Evolutionary conservation across 2,797 vertebrate species (phyloP).

Genomic region (Simalia tracyae): DNA sequence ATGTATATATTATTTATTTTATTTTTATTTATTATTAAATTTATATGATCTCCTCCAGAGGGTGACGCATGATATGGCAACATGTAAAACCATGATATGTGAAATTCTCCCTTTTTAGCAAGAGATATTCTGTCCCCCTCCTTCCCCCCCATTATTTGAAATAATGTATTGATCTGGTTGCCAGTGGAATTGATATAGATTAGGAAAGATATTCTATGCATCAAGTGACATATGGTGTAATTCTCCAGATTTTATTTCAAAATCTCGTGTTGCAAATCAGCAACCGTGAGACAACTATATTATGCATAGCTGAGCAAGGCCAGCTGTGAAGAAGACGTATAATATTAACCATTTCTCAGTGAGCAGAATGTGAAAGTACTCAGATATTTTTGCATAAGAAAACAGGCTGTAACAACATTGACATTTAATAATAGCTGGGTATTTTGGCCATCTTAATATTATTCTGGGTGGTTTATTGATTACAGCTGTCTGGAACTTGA

Average conservation of each 20-base stretch:
- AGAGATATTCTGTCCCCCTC: not conserved
- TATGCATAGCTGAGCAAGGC: not conserved
- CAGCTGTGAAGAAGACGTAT: not conserved
- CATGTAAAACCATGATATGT: not conserved
- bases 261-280: not conserved
- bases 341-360: not conserved
- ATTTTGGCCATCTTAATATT: not conserved
- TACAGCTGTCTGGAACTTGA: not conserved
- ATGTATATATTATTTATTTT: no score
- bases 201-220: not conserved
- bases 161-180: not conserved
- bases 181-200: not conserved
- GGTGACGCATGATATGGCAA: not conserved
- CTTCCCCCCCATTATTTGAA: not conserved
- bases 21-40: no score
- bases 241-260: not conserved
- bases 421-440: not conserved
- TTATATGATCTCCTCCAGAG: not conserved
- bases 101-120: not conserved
- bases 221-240: not conserved
- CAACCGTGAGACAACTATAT: not conserved
- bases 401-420: not conserved
- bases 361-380: not conserved
- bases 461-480: not conserved
- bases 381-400: not conserved